Evolutionary conservation across 2,113 vertebrate genomes (phyloP).

Genomic region (Kryptolebias marmoratus): DNA sequence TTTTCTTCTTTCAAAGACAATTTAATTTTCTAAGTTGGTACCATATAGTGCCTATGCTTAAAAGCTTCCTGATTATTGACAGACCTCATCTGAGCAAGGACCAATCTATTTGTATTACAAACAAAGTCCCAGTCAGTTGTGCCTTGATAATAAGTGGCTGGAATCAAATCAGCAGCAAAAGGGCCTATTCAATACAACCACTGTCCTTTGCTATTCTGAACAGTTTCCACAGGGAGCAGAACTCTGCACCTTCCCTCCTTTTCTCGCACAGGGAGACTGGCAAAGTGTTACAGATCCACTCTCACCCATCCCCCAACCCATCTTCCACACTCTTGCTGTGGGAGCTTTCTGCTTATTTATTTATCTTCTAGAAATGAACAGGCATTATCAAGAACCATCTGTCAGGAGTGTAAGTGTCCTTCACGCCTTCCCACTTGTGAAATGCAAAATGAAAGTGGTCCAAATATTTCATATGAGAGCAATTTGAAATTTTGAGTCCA

Average conservation of each 20-base stretch:
- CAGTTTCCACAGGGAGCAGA: constrained; percentile 55
- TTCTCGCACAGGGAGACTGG: constrained; percentile 27
- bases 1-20: constrained; percentile 5
- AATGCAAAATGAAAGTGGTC: constrained; percentile 39
- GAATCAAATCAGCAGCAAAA: constrained; percentile 58
- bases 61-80: constrained; percentile 16
- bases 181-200: constrained; percentile 56
- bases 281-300: constrained; percentile 46
- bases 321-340: constrained; percentile 28
- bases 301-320: constrained; percentile 20
- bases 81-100: constrained; percentile 21
- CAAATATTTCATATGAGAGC: constrained; percentile 20
- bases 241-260: constrained; percentile 43
- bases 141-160: constrained; percentile 55
- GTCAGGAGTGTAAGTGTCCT: constrained; percentile 40
- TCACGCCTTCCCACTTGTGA: constrained; percentile 49
- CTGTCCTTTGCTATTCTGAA: constrained; percentile 41
- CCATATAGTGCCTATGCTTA: constrained; percentile 12
- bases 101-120: constrained; percentile 31
- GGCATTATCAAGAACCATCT: constrained; percentile 51
- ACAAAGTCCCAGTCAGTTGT: constrained; percentile 49
- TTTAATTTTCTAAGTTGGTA: constrained; percentile 5
- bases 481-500: constrained; percentile 4
- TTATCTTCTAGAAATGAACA: constrained; percentile 54
- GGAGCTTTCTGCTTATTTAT: constrained; percentile 52